Percentiles rank a stretch among this genome's conserved stretches.
phyloP scores from a whole-genome alignment of 2,797 vertebrate species.

The Podarcis siculus region DNA sequence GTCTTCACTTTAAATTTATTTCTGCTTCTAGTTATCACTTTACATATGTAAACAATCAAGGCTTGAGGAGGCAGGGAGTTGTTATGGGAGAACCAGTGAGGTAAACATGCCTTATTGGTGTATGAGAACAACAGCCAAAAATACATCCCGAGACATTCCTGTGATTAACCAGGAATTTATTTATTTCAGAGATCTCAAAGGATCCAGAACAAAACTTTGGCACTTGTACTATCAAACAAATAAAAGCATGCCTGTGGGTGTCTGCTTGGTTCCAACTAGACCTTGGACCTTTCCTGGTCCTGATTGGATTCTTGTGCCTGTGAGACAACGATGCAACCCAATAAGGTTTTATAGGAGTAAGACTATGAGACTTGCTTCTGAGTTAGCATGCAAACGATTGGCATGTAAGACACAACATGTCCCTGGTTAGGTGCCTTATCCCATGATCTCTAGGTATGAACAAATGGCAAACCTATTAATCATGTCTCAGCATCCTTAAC shows the following conservation, averaged over 20 bases:
- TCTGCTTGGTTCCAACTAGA: not conserved
- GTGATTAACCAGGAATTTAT: not conserved
- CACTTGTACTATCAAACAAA: not conserved
- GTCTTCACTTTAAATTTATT: not conserved
- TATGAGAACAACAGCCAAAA: not conserved
- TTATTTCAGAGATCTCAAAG: not conserved
- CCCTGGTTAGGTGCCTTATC: not conserved
- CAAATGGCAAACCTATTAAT: not conserved
- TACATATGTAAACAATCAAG: not conserved
- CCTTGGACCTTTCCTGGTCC: not conserved
- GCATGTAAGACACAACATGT: not conserved
- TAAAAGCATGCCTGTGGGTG: not conserved
- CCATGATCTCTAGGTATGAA: not conserved
- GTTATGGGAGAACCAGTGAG: not conserved
- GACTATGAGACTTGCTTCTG: not conserved
- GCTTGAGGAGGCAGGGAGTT: not conserved
- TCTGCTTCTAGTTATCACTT: not conserved
- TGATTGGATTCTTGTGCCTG: not conserved
- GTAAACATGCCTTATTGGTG: not conserved
- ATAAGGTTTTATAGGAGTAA: not conserved
- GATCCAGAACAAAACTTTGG: not conserved
- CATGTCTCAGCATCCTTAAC: not conserved
- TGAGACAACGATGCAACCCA: not conserved
- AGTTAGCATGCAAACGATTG: not conserved
- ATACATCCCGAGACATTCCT: not conserved